A percentile compares a stretch with the other conserved stretches of the same genome.
phyloP scores from a whole-genome alignment of 2,113 vertebrate species.

The Neolamprologus longior region DNA sequence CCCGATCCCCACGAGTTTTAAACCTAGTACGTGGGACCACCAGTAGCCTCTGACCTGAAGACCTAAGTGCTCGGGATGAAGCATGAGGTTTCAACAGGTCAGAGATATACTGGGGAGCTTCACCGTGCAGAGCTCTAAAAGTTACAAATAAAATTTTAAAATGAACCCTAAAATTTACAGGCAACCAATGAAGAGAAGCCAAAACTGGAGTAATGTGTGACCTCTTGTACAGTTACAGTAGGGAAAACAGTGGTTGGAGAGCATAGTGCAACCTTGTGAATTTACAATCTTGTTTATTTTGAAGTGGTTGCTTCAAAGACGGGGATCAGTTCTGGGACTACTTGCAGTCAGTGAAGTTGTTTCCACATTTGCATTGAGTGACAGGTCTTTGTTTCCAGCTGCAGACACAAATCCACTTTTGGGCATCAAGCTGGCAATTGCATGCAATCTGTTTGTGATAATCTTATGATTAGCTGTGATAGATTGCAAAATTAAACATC shows the following conservation, averaged over 20 bases:
- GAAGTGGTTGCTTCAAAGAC: background rate
- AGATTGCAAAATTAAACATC: background rate
- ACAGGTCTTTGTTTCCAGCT: background rate
- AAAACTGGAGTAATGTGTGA: no score
- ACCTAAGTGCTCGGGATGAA: no score
- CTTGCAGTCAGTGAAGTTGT: background rate
- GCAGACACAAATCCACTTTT: background rate
- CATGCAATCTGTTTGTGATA: background rate
- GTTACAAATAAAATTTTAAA: no score
- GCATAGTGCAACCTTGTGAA: background rate
- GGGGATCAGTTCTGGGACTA: background rate
- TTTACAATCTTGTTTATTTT: background rate
- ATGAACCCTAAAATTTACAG: no score
- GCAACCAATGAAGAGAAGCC: no score
- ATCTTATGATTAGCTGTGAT: background rate
- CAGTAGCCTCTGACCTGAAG: no score
- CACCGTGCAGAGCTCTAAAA: no score
- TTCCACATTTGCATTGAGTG: background rate
- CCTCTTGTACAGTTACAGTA: background rate
- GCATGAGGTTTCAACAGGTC: no score
- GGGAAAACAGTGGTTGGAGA: background rate
- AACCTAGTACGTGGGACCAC: no score
- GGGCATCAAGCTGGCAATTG: background rate
- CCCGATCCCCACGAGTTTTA: no score
- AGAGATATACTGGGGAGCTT: no score